Evolutionary conservation across 2,797 vertebrate species (phyloP).

Genomic region (Gorsachius magnificus): DNA sequence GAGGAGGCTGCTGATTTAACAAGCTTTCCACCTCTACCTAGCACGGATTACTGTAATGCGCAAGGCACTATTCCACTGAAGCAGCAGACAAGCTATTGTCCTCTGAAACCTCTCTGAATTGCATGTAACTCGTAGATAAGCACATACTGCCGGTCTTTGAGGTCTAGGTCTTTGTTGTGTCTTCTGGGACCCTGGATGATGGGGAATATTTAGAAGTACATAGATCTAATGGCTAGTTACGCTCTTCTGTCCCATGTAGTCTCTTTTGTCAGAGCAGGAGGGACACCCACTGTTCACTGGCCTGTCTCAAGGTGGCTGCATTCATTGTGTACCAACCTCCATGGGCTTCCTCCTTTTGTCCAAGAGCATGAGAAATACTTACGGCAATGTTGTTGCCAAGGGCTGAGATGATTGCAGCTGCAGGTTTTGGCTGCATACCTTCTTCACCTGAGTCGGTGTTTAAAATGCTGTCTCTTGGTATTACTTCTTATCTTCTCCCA

Average conservation of each 20-base stretch:
- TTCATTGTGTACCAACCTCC: not conserved
- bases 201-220: not conserved
- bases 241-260: not conserved
- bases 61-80: not conserved
- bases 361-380: not conserved
- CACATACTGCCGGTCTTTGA: not conserved
- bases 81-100: not conserved
- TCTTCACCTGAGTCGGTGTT: not conserved
- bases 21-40: not conserved
- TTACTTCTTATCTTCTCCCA: not conserved
- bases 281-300: not conserved
- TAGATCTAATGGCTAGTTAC: not conserved
- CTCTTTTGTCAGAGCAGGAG: not conserved
- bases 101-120: not conserved
- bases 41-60: not conserved
- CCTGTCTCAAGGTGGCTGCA: not conserved
- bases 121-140: not conserved
- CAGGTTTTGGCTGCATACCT: not conserved
- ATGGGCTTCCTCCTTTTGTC: constrained; percentile 45
- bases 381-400: not conserved
- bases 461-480: not conserved
- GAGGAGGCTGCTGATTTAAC: not conserved
- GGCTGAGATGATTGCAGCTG: constrained; percentile 28
- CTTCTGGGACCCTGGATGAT: not conserved
- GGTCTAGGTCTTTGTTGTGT: not conserved